Conservation (phyloP, 2,113 vertebrate genomes). For the Oryzias woworae region DNA sequence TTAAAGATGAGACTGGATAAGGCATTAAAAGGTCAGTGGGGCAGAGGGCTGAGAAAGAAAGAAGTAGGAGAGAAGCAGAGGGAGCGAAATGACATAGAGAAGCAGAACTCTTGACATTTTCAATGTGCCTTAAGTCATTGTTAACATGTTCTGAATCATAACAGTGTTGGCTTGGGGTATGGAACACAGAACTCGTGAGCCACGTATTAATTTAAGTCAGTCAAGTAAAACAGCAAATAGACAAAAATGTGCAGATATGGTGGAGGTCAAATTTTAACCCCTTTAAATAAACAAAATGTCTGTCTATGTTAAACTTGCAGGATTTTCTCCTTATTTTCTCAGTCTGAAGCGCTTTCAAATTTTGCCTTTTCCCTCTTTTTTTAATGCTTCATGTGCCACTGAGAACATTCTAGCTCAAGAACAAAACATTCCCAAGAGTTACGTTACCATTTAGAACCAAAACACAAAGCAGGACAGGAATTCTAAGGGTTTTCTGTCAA, state of each 20-base stretch:
- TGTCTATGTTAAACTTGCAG: too few relatives aligned
- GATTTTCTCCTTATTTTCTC: too few relatives aligned
- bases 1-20: background rate
- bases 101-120: constrained; percentile 1
- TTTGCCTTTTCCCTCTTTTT: too few relatives aligned
- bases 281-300: too few relatives aligned
- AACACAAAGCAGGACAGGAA: too few relatives aligned
- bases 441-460: too few relatives aligned
- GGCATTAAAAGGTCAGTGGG: background rate
- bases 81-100: background rate
- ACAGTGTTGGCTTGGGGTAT: background rate
- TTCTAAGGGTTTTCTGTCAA: too few relatives aligned
- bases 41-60: background rate
- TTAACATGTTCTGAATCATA: constrained; percentile 21
- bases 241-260: background rate
- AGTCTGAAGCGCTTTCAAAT: too few relatives aligned
- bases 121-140: background rate
- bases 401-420: too few relatives aligned
- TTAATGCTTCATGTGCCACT: too few relatives aligned
- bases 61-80: background rate
- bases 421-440: too few relatives aligned
- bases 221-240: background rate
- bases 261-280: too few relatives aligned
- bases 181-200: constrained; percentile 2
- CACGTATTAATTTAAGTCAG: constrained; percentile 13